phyloP scores from a whole-genome alignment of 2,797 vertebrate species.

The Xerus rutilus region DNA sequence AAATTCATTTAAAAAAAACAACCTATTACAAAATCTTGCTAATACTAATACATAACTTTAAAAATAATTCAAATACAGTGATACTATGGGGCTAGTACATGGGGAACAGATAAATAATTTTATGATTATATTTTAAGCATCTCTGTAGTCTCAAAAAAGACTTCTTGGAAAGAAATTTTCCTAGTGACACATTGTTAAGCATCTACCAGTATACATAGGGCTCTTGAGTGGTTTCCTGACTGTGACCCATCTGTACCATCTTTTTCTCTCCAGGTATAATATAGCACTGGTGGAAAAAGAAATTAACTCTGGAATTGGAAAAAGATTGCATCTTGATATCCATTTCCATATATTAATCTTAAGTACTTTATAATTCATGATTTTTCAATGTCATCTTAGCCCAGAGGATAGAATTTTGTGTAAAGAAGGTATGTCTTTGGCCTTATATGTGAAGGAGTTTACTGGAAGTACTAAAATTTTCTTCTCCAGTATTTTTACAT shows the following conservation, averaged over 20 bases:
- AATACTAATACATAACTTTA: neutral
- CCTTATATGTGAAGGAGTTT: neutral
- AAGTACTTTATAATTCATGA: neutral
- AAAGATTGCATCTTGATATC: neutral
- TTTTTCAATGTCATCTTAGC: neutral
- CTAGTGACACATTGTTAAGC: neutral
- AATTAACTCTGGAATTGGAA: neutral
- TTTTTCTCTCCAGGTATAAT: neutral
- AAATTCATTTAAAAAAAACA: neutral
- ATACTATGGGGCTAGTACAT: neutral
- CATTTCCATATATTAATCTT: constrained; percentile 28
- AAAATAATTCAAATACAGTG: constrained; percentile 30
- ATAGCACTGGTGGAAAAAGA: neutral
- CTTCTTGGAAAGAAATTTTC: constrained; percentile 14
- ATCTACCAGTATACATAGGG: neutral
- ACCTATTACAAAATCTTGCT: neutral
- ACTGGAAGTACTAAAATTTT: neutral
- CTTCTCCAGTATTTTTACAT: constrained; percentile 22
- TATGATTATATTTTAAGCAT: neutral
- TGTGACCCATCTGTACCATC: neutral
- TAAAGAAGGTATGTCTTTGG: neutral
- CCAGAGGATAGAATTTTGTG: neutral
- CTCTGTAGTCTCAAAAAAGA: neutral
- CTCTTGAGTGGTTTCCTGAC: neutral
- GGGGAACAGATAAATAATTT: neutral